phyloP scores from a whole-genome alignment of 1,140 invertebrate genomes.

The Pogonus chalceus region DNA sequence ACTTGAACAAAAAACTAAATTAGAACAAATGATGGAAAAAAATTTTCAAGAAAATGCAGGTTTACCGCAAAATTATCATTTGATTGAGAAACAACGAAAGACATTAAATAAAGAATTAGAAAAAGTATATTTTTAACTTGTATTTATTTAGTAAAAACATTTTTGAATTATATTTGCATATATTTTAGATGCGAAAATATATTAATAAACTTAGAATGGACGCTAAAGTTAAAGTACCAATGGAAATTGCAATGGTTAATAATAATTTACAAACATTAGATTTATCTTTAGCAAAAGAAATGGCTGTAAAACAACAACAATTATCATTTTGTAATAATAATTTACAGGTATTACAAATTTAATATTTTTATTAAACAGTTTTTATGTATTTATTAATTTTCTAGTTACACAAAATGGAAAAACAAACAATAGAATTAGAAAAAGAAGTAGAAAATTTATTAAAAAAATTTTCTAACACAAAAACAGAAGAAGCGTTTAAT shows the following conservation, averaged over 20 bases:
- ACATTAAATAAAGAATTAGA: conserved; percentile 16
- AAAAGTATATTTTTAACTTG: conserved; percentile 13
- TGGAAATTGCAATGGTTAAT: conserved; percentile 23
- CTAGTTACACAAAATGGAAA: conserved; percentile 12
- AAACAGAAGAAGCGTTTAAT: neutral
- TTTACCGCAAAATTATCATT: conserved; percentile 10
- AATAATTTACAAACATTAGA: conserved; percentile 25
- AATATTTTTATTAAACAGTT: neutral
- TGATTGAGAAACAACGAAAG: conserved; percentile 17
- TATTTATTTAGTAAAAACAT: conserved; percentile 3
- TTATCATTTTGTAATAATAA: conserved; percentile 5
- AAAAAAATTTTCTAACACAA: conserved; percentile 5
- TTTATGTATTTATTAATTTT: conserved; percentile 7
- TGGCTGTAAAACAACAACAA: conserved; percentile 9
- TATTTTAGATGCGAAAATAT: conserved; percentile 12
- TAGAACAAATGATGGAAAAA: conserved; percentile 16
- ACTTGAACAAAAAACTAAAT: conserved; percentile 19
- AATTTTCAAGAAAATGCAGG: neutral
- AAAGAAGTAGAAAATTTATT: conserved; percentile 15
- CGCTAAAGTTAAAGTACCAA: conserved; percentile 14
- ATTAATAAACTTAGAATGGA: conserved; percentile 20
- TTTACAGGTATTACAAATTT: conserved; percentile 11
- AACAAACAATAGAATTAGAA: conserved; percentile 16
- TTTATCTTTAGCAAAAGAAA: conserved; percentile 18
- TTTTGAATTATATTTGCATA: conserved; percentile 14